These are phyloP conservation scores for Actias luna DNA, from an alignment of 2,888 invertebrate genomes.

Conservation along the genomic window DNA sequence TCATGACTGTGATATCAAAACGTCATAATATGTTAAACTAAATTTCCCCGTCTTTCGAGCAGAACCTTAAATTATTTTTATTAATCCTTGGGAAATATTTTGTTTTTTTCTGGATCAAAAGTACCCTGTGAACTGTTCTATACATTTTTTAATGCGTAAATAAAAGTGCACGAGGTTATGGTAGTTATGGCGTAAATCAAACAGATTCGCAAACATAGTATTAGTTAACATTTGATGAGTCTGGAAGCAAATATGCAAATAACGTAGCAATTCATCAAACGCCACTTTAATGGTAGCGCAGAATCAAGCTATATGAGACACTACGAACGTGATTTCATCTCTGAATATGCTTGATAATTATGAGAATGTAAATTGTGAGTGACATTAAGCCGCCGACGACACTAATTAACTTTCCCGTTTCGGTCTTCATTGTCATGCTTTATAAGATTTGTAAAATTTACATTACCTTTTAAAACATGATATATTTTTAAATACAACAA, in stretches of 20 bases:
- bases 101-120: no score
- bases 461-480: no score
- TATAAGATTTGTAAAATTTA: neutral
- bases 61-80: no score
- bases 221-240: neutral
- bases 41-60: no score
- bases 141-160: no score
- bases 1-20: no score
- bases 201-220: neutral
- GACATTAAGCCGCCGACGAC: neutral
- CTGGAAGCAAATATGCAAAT: neutral
- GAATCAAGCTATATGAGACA: neutral
- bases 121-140: no score
- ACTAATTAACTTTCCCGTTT: conserved; percentile 1
- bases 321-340: neutral
- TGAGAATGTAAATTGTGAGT: conserved; percentile 5
- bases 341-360: conserved; percentile 8
- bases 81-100: no score
- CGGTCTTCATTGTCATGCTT: neutral
- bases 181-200: no score
- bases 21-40: no score
- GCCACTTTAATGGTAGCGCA: neutral
- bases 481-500: no score
- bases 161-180: no score
- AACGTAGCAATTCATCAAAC: neutral